phyloP scores from a whole-genome alignment of 2,888 invertebrate species.

The Steinernema scapterisci region DNA sequence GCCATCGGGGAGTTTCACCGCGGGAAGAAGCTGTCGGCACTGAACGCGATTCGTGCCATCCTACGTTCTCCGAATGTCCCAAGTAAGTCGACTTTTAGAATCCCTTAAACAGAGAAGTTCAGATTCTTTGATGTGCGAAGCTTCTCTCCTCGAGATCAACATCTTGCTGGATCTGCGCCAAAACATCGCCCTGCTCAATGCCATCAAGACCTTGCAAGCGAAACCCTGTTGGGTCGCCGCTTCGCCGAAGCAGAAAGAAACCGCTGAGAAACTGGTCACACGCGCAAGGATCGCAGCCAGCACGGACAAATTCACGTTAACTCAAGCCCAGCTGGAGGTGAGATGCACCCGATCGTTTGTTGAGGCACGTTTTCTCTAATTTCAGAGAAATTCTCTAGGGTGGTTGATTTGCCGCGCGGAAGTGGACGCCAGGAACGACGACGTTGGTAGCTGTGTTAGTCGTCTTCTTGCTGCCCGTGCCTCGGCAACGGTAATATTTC shows the following conservation, averaged over 20 bases:
- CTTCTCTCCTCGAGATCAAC: constrained; percentile 6
- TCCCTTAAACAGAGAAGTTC: background rate
- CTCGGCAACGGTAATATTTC: background rate
- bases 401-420: constrained; percentile 29
- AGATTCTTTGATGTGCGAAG: constrained; percentile 6
- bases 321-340: background rate
- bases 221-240: constrained; percentile 15
- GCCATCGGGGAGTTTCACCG: background rate
- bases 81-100: background rate
- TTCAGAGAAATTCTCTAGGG: background rate
- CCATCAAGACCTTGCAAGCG: background rate
- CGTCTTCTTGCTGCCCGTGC: background rate
- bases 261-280: background rate
- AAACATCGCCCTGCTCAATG: background rate
- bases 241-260: constrained; percentile 1
- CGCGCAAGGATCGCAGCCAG: background rate
- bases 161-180: constrained; percentile 4
- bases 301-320: background rate
- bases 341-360: background rate
- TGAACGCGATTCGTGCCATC: constrained; percentile 1
- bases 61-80: constrained; percentile 3
- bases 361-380: background rate
- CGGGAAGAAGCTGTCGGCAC: background rate
- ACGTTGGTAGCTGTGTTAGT: constrained; percentile 31
- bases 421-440: constrained; percentile 35